Evolutionary conservation across 2,113 vertebrate species (phyloP), one percentile per base, ranked within the genome.

Genomic region (Bos indicus): DNA sequence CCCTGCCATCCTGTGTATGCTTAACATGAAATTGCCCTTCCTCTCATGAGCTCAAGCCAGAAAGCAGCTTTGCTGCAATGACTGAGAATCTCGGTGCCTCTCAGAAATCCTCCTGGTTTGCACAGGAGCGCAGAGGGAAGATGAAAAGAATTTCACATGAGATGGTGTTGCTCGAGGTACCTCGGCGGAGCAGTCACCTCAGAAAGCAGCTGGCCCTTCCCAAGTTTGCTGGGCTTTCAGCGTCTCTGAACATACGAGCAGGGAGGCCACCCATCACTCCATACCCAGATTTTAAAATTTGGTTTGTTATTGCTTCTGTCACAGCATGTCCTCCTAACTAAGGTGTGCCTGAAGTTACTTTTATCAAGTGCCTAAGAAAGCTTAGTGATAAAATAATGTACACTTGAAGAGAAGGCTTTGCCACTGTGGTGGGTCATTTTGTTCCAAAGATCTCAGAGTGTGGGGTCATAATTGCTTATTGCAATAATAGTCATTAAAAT

Each of bases 71-170:
- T 2, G 28, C 97, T 86, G 98, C 91, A 95, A 64, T 6, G 89
- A 96, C 0, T 88, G 97, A 96, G 97, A 96, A 94, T 94, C 54
- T 91, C 80, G 9, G 78, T 36, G 52, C 46, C 96, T 96, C 96
- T 97, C 92, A 97, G 98, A 97, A 97, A 97, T 78, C 87, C 90
- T 97, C 81, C 94, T 81, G 93, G 80, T 97, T 95, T 95, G 84
- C 64, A 40, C 87, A 59, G 90, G 93, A 84, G 64, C 51, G 83
- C 81, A 57, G 52, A 94, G 91, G 83, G 60, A 91, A 98, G 98
- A 98, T 98, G 96, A 98, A 98, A 98, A 97, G 98, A 98, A 98
- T 98, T 98, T 98, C 97, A 95, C 98, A 98, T 95, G 36, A 98
- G 97, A 6, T 74, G 36, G 64, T 46, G 91, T 78, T 57, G 71